Conservation (phyloP, 2,888 invertebrate genomes). For the Nomada fabriciana region DNA sequence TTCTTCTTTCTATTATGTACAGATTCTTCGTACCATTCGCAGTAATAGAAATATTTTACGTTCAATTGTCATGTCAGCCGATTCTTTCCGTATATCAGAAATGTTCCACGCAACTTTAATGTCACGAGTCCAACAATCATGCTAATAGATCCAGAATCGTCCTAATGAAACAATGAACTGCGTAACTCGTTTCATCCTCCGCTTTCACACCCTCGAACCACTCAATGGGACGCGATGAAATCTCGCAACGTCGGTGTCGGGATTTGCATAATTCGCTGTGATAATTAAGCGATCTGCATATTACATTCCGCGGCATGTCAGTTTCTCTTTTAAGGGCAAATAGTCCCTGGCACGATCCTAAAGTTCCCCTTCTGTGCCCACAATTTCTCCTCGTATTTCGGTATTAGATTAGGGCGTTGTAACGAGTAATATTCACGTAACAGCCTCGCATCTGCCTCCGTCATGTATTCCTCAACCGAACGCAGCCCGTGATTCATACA, state of each 20-base stretch:
- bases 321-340: slow-evolving; percentile 72
- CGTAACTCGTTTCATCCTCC: slow-evolving; percentile 49
- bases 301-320: slow-evolving; percentile 66
- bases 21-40: too few species aligned
- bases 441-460: slow-evolving; percentile 50
- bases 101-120: slow-evolving; percentile 1
- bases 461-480: slow-evolving; percentile 1
- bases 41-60: too few species aligned
- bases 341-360: slow-evolving; percentile 67
- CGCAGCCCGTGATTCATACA: slow-evolving; percentile 37
- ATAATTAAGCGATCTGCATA: slow-evolving; percentile 79
- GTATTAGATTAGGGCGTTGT: slow-evolving; percentile 72
- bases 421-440: slow-evolving; percentile 74
- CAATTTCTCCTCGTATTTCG: slow-evolving; percentile 57
- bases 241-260: slow-evolving; percentile 69
- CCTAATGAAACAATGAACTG: slow-evolving; percentile 57
- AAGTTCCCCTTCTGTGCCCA: slow-evolving; percentile 65
- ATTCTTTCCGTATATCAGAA: too few species aligned
- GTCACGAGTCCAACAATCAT: not conserved
- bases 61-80: slow-evolving; percentile 32
- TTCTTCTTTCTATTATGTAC: too few species aligned
- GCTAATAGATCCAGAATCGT: slow-evolving; percentile 57
- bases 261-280: slow-evolving; percentile 77
- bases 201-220: slow-evolving; percentile 40
- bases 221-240: slow-evolving; percentile 61